Percentiles rank a stretch among this genome's conserved stretches.
Evolutionary conservation across 1,140 invertebrate species (phyloP).

Genomic region (Lucilia cuprina): DNA sequence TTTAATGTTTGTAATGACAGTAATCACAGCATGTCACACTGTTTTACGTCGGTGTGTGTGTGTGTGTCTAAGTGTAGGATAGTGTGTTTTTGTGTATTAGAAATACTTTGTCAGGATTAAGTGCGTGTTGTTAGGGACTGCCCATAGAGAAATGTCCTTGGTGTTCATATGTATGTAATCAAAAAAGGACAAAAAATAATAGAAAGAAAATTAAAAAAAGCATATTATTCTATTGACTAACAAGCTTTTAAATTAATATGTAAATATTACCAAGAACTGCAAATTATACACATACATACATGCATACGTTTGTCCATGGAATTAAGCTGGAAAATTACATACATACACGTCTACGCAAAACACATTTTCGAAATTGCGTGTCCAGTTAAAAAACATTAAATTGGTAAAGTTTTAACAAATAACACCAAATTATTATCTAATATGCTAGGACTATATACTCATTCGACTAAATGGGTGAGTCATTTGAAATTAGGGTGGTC

Average conservation of each 20-base stretch:
- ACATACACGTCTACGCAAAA: background rate
- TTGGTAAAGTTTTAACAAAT: too few relatives aligned
- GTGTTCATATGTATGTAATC: background rate
- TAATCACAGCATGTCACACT: conserved; percentile 15
- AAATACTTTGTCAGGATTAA: background rate
- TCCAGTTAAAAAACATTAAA: background rate
- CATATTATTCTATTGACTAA: background rate
- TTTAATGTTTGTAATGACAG: background rate
- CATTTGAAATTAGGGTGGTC: background rate
- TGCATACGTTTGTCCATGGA: background rate
- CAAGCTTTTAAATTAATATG: background rate
- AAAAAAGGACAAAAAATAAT: background rate
- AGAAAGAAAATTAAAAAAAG: background rate
- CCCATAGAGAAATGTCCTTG: background rate
- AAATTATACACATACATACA: background rate
- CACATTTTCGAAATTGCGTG: background rate
- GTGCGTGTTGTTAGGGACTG: background rate
- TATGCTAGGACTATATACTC: too few relatives aligned
- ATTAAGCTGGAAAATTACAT: background rate
- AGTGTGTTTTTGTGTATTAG: too few relatives aligned
- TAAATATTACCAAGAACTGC: too few relatives aligned
- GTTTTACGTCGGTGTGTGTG: background rate
- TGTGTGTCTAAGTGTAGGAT: too few relatives aligned
- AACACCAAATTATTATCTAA: too few relatives aligned
- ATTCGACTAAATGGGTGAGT: background rate